phyloP scores from a whole-genome alignment of 2,888 invertebrate genomes.

The Trichacis sp. region DNA sequence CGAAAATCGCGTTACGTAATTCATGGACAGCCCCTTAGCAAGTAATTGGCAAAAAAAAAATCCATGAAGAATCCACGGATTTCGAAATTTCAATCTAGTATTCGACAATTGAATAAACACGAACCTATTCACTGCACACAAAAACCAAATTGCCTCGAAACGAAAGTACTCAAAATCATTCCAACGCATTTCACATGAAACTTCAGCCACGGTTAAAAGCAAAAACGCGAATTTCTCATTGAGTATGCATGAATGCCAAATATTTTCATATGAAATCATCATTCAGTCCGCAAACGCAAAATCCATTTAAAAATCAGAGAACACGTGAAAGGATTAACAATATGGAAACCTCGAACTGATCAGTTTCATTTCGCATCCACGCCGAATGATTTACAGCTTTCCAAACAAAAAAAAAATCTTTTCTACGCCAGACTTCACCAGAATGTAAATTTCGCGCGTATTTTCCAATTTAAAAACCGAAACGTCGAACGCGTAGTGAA shows the following conservation, averaged over 20 bases:
- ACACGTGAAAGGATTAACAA: background rate
- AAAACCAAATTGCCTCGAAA: background rate
- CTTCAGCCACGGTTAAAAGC: no score
- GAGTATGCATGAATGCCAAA: background rate
- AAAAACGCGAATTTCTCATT: background rate
- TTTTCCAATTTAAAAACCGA: background rate
- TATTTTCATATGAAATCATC: background rate
- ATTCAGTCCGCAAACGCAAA: background rate
- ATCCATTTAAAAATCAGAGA: background rate
- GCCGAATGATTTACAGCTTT: background rate
- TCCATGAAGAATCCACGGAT: no score
- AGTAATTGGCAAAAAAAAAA: no score
- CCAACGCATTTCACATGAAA: no score
- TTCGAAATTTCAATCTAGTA: no score
- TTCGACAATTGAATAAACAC: no score
- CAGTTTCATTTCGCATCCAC: background rate
- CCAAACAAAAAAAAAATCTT: background rate
- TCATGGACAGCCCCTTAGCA: no score
- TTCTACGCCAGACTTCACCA: background rate
- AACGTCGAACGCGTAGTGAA: background rate
- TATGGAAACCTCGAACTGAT: background rate
- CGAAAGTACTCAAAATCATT: no score
- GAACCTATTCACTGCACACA: no score
- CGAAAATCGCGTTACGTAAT: no score
- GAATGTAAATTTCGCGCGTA: background rate